Conservation (phyloP, 2,797 vertebrate species). For the Phylloscopus collybita region DNA sequence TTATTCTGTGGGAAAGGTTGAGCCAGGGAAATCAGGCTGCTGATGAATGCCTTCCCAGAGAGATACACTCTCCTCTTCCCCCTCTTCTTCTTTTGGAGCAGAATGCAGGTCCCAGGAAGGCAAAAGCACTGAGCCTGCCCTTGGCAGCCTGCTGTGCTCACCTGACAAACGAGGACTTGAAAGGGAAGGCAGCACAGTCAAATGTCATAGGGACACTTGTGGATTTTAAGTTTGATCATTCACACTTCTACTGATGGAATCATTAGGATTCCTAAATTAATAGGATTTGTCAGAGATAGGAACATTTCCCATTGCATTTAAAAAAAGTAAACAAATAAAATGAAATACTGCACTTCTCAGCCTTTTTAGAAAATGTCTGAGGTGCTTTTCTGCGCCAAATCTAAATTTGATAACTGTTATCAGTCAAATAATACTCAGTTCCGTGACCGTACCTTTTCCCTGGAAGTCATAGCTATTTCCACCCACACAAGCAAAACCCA, state of each 20-base stretch:
- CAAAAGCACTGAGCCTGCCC: neutral
- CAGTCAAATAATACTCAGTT: neutral
- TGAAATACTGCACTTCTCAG: neutral
- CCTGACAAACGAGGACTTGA: neutral
- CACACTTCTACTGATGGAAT: neutral
- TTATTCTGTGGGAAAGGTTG: neutral
- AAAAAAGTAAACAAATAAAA: neutral
- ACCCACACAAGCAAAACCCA: neutral
- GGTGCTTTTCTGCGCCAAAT: neutral
- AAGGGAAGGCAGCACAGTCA: neutral
- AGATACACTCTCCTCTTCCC: neutral
- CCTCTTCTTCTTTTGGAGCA: neutral
- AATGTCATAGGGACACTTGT: neutral
- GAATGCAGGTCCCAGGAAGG: neutral
- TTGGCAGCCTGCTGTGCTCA: neutral
- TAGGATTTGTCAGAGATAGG: rapidly evolving
- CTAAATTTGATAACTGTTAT: neutral
- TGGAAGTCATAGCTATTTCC: neutral
- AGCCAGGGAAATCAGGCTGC: neutral
- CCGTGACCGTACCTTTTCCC: rapidly evolving
- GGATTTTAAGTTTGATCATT: neutral
- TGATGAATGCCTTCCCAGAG: constrained; percentile 12
- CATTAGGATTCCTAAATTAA: neutral
- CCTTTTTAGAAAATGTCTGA: neutral
- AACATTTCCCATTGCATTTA: neutral